phyloP scores from a whole-genome alignment of 2,113 vertebrate species.

The Rhodinocichla rosea region DNA sequence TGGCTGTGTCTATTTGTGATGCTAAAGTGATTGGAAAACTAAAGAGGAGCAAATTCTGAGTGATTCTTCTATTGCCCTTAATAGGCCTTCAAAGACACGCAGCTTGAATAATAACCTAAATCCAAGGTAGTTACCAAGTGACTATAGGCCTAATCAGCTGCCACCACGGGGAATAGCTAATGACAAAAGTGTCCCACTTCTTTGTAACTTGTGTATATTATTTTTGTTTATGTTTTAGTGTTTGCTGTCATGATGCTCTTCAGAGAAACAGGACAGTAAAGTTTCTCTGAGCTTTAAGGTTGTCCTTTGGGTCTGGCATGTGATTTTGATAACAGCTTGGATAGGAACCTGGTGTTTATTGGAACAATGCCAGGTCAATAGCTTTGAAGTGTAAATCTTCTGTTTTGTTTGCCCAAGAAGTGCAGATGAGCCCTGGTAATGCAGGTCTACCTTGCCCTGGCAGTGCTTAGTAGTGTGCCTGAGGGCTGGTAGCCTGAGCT shows the following conservation, averaged over 20 bases:
- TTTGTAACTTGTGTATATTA: background rate
- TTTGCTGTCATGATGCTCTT: background rate
- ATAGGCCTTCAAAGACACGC: background rate
- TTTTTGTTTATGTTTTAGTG: background rate
- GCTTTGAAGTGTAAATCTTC: slow-evolving; percentile 1
- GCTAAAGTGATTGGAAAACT: background rate
- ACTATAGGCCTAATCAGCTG: background rate
- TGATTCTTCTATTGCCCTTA: background rate
- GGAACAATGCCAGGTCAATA: background rate
- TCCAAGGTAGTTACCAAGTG: background rate
- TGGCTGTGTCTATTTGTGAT: background rate
- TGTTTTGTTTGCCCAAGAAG: background rate
- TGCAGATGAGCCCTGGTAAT: background rate
- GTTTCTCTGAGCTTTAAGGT: background rate
- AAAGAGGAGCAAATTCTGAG: background rate
- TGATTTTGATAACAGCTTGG: background rate
- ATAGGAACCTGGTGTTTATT: background rate
- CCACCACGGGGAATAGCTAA: background rate
- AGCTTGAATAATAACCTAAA: background rate
- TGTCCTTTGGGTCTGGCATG: background rate
- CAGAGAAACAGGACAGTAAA: background rate
- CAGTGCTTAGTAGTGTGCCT: background rate
- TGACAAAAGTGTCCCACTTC: background rate
- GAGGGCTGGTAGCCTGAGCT: background rate
- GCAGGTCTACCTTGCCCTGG: background rate